These are phyloP conservation scores for Armadillidium nasatum DNA, from an alignment of 1,140 invertebrate genomes.

Conservation along the genomic window DNA sequence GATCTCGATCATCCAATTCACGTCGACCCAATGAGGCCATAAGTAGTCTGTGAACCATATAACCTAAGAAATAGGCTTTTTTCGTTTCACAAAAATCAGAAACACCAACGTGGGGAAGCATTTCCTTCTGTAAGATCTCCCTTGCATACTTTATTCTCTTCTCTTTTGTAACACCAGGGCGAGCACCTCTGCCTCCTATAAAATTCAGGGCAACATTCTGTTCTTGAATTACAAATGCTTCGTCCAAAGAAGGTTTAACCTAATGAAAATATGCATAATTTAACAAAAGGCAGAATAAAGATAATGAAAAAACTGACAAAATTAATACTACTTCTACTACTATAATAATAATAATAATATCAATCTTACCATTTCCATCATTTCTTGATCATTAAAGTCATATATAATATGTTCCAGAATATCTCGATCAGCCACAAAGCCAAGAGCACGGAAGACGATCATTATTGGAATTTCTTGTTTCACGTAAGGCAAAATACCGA, in stretches of 20 bases:
- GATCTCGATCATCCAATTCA: slow-evolving; percentile 97
- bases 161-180: slow-evolving; percentile 95
- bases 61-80: slow-evolving; percentile 96
- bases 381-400: slow-evolving; percentile 98
- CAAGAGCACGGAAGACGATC: slow-evolving; percentile 85
- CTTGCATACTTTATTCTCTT: slow-evolving; percentile 98
- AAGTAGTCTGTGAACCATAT: slow-evolving; percentile 95
- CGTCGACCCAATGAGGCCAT: slow-evolving; percentile 88
- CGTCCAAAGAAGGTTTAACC: slow-evolving; percentile 92
- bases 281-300: too few relatives aligned
- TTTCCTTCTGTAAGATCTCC: slow-evolving; percentile 99
- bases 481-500: slow-evolving; percentile 95
- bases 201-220: slow-evolving; percentile 98
- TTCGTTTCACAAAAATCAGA: slow-evolving; percentile 99
- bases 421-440: slow-evolving; percentile 97
- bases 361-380: slow-evolving; percentile 93
- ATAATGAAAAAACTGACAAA: too few relatives aligned
- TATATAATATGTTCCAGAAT: slow-evolving; percentile 99
- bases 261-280: slow-evolving; percentile 33
- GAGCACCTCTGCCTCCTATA: slow-evolving; percentile 90
- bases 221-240: slow-evolving; percentile 99
- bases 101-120: slow-evolving; percentile 97
- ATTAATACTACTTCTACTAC: too few relatives aligned
- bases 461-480: slow-evolving; percentile 99
- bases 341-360: neutral